phyloP scores from a whole-genome alignment of 2,797 vertebrate species.

The Melanotaenia nigrans region DNA sequence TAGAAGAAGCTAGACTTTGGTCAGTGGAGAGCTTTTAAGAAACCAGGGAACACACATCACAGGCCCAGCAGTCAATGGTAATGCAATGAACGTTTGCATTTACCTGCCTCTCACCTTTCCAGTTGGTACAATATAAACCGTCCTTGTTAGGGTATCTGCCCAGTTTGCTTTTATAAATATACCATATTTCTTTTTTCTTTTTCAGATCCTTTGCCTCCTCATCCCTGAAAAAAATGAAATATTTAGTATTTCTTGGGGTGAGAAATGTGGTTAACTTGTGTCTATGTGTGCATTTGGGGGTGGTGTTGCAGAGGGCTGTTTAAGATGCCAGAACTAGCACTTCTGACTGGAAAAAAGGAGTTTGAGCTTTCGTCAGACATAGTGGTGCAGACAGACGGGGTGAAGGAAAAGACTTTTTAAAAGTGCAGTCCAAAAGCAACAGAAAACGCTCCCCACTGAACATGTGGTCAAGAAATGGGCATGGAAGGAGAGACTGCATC shows the following conservation, averaged over 20 bases:
- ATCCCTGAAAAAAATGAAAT: conserved; percentile 60
- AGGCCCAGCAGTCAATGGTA: conserved; percentile 80
- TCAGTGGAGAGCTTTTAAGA: conserved; percentile 82
- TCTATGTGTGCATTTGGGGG: conserved; percentile 9
- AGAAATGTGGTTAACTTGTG: conserved; percentile 27
- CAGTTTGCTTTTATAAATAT: conserved; percentile 77
- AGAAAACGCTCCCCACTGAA: conserved; percentile 77
- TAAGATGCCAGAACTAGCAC: conserved; percentile 76
- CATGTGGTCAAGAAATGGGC: conserved; percentile 76
- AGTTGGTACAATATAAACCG: conserved; percentile 67
- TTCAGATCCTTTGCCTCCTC: conserved; percentile 39
- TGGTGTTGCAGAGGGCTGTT: conserved; percentile 34
- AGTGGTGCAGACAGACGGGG: conserved; percentile 67
- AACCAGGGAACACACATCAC: conserved; percentile 64
- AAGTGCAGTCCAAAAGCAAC: conserved; percentile 75
- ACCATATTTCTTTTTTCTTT: conserved; percentile 42
- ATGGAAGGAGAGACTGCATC: conserved; percentile 63
- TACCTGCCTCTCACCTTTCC: conserved; percentile 83
- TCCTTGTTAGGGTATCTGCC: conserved; percentile 58
- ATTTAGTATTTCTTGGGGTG: conserved; percentile 62
- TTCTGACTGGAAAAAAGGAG: conserved; percentile 75
- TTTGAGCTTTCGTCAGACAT: conserved; percentile 73
- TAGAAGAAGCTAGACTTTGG: conserved; percentile 76
- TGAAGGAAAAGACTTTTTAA: conserved; percentile 74
- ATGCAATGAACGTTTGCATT: conserved; percentile 80